phyloP scores from a whole-genome alignment of 2,888 invertebrate genomes.

The Hemistola chrysoprasaria region DNA sequence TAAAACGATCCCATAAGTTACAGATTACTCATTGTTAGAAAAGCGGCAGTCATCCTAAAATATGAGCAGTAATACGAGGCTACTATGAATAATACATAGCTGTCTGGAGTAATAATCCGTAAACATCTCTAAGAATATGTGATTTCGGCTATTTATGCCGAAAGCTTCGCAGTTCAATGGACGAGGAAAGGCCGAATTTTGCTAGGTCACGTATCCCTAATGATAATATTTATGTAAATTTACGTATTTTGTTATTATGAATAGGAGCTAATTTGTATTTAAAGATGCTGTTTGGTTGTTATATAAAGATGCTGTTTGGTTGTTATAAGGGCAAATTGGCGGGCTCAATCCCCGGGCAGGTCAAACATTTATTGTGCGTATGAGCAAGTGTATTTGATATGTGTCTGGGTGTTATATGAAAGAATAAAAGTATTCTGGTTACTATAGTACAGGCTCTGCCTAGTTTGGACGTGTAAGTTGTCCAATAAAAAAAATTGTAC shows the following conservation, averaged over 20 bases:
- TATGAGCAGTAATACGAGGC: conserved; percentile 60
- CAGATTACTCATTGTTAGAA: conserved; percentile 40
- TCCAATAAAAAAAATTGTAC: no score
- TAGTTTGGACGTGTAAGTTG: no score
- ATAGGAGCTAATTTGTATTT: no score
- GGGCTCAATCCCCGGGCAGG: no score
- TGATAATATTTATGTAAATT: conserved; percentile 11
- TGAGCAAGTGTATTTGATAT: no score
- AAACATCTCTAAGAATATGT: conserved; percentile 53
- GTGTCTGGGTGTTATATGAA: no score
- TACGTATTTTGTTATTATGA: background rate
- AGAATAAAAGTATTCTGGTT: no score
- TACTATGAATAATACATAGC: conserved; percentile 74
- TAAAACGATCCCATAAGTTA: conserved; percentile 17
- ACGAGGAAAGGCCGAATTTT: conserved; percentile 21
- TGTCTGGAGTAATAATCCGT: conserved; percentile 62
- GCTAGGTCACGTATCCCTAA: conserved; percentile 27
- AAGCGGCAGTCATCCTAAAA: conserved; percentile 57
- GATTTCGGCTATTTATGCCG: conserved; percentile 40
- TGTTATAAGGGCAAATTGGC: no score
- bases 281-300: no score
- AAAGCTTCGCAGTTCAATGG: conserved; percentile 26
- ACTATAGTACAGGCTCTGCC: no score
- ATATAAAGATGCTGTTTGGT: no score
- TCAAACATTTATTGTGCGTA: no score